A percentile compares a stretch with the other conserved stretches of the same genome.
phyloP scores from a whole-genome alignment of 64 coral and sea anemone species.

The Orbicella faveolata region DNA sequence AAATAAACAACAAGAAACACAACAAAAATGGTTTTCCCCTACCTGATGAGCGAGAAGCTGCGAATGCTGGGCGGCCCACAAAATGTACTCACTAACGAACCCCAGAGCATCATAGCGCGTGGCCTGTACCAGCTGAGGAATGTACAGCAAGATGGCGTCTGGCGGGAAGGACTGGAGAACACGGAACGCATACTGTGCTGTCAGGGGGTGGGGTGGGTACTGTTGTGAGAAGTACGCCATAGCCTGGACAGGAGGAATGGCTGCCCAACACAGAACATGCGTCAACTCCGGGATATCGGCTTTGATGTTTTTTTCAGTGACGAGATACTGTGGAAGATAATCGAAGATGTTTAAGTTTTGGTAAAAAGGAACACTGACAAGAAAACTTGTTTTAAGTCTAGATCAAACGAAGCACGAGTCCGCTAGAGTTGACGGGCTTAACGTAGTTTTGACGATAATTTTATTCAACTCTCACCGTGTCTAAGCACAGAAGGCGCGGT shows the following conservation, averaged over 20 bases:
- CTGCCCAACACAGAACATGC: conserved; percentile 86
- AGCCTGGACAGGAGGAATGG: conserved; percentile 90
- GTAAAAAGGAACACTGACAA: not conserved
- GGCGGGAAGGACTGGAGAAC: conserved; percentile 96
- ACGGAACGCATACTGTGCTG: conserved; percentile 93
- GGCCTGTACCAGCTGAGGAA: conserved; percentile 92
- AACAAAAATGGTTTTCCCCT: not conserved
- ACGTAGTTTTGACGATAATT: too few species aligned
- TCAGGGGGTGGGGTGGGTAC: conserved; percentile 90
- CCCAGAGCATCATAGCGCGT: conserved; percentile 90
- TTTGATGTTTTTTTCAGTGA: conserved; percentile 84
- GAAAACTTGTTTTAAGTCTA: too few species aligned
- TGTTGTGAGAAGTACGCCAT: conserved; percentile 95
- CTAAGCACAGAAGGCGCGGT: too few species aligned
- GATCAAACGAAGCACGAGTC: too few species aligned
- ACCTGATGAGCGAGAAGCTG: conserved; percentile 99
- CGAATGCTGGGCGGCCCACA: conserved; percentile 89
- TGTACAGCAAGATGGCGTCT: conserved; percentile 89
- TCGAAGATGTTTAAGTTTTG: not conserved
- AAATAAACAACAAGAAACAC: not conserved
- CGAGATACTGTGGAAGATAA: conserved; percentile 63
- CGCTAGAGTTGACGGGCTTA: too few species aligned
- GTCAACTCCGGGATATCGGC: conserved; percentile 87
- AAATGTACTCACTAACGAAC: conserved; percentile 92
- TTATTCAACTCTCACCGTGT: too few species aligned